Percentiles rank a stretch among this genome's conserved stretches.
phyloP scores from a whole-genome alignment of 2,113 vertebrate species.

The Cochlearius cochlearius region DNA sequence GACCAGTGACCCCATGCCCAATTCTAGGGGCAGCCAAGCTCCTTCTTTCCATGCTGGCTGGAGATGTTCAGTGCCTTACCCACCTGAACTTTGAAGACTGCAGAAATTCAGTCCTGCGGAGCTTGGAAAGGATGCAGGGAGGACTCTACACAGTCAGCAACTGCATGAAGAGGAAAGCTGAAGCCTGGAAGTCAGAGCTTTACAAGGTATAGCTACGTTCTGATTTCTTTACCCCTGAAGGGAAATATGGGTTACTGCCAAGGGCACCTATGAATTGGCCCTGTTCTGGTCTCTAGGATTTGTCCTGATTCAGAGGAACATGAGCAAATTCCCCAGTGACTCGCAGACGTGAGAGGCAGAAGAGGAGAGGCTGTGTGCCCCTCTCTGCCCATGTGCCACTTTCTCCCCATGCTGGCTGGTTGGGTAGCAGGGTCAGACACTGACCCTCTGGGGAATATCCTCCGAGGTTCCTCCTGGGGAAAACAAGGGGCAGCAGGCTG shows the following conservation, averaged over 20 bases:
- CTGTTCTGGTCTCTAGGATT: conserved; percentile 24
- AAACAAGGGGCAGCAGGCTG: background rate
- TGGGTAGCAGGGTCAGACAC: background rate
- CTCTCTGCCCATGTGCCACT: background rate
- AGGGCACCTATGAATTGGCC: conserved; percentile 27
- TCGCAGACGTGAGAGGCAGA: background rate
- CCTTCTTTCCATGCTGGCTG: background rate
- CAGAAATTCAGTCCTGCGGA: background rate
- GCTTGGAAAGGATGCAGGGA: background rate
- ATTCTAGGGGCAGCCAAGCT: background rate
- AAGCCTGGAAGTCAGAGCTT: background rate
- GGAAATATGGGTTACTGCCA: conserved; percentile 35
- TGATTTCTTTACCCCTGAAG: conserved; percentile 26
- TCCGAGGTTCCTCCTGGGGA: background rate
- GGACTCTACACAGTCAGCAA: background rate
- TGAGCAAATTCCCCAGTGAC: background rate
- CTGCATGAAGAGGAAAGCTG: background rate
- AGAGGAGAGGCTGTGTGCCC: background rate
- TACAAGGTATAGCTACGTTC: background rate
- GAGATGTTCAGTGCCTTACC: background rate
- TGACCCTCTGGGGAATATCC: background rate
- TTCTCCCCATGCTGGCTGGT: background rate
- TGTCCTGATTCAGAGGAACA: conserved; percentile 33
- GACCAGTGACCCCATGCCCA: background rate
- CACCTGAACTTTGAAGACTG: background rate